Base-by-base conservation (phyloP, 2,113 vertebrate species). In the Lonchura striata region DNA sequence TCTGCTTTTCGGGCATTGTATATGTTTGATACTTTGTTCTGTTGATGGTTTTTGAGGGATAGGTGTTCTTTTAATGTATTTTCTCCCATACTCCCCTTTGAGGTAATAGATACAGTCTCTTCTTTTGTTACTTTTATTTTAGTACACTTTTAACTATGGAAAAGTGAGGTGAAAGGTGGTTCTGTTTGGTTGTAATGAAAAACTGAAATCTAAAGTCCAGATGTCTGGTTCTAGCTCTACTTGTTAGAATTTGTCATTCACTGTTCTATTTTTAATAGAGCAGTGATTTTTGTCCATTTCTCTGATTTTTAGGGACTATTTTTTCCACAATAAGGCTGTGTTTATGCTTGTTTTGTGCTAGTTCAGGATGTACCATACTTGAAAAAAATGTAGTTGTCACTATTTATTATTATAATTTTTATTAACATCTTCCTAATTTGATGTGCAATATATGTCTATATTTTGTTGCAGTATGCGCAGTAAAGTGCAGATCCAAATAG, bases 41-140 rank as follows among this genome's bases (percentile, higher is more conserved):
- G 7, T 57, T 56, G 20, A 31, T 64, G 10, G 4, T 21, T 81
- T 92, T 77, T 70, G 82, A 87, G 25, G 28, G 16, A n/a, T 41
- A 47, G n/a, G 2, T 0, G 1, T n/a, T 70, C 8, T 46, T 61
- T 81, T 54, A 6, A 23, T 70, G 33, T 0, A 0, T 79, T 75
- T 71, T 82, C 10, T 81, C 39, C 47, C 4, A 15, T 59, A 6
- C 1, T 57, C 3, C 13, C 17, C 9, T 78, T 81, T 33, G 35
- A 72, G 23, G 17, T 56, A 28, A 28, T 64, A 64, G 21, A 28
- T 72, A 2, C 11, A 23, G 11, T 72, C 15, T 60, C 24, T 54
- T 28, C 2, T 92, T 82, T 27, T 52, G 35, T 68, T 71, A 8
- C 30, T 77, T 68, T 44, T 46, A 31, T 52, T 86, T 83, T 19